Conservation (phyloP, 2,797 vertebrate species). For the Danio choprae region DNA sequence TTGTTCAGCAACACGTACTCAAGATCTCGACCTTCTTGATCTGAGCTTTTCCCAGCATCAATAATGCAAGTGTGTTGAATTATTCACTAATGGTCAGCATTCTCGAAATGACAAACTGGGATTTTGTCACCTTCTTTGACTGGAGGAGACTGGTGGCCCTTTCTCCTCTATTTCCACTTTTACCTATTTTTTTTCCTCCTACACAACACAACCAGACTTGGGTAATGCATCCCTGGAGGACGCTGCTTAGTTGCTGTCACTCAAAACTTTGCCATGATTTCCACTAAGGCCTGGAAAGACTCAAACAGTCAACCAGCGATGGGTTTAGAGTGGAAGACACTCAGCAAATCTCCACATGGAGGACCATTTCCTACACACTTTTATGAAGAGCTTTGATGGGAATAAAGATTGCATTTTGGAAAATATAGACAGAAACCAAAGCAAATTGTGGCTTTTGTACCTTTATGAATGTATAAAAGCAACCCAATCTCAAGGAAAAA, state of each 20-base stretch:
- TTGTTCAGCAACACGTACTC: conserved; percentile 35
- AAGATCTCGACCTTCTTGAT: conserved; percentile 51
- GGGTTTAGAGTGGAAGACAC: not conserved
- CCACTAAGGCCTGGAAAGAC: not conserved
- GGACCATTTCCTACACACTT: not conserved
- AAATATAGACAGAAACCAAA: not conserved
- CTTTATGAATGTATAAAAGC: not conserved
- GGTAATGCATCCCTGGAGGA: conserved; percentile 13
- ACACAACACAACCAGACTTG: not conserved
- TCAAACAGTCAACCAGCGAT: not conserved
- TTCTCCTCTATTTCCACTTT: not conserved
- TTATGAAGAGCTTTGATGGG: not conserved
- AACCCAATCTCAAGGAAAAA: not conserved
- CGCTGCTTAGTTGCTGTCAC: conserved; percentile 10
- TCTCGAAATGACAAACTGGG: conserved; percentile 36
- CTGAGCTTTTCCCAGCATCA: conserved; percentile 43
- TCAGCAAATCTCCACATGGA: not conserved
- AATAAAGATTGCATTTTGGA: not conserved
- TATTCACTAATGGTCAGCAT: conserved; percentile 52
- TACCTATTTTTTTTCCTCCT: not conserved
- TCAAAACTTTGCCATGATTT: conserved; percentile 12
- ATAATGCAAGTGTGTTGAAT: conserved; percentile 56
- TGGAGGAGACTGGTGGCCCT: conserved; percentile 7
- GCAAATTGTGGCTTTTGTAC: not conserved
- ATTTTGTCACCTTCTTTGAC: conserved; percentile 36